These are phyloP conservation scores for Bryconaethiops microstoma DNA, from an alignment of 2,797 vertebrate genomes.

Conservation along the genomic window DNA sequence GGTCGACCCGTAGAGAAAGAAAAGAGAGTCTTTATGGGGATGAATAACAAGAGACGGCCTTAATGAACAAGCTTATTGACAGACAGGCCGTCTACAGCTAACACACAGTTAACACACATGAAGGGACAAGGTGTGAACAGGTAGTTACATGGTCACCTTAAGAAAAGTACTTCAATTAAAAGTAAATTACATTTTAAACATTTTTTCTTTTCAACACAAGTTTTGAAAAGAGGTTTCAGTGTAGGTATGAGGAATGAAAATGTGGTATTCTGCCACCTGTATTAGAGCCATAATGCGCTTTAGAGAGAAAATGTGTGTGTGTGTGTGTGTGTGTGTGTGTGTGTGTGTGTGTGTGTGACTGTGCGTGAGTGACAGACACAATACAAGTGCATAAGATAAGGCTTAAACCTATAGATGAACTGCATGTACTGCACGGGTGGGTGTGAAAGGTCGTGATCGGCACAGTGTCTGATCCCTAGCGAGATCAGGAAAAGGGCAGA, in stretches of 20 bases:
- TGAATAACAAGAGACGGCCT: too few relatives aligned
- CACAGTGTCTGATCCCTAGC: background rate
- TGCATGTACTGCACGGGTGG: background rate
- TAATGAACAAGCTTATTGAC: too few relatives aligned
- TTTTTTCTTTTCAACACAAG: too few relatives aligned
- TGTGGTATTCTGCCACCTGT: background rate
- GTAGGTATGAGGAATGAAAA: background rate
- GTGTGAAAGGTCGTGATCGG: background rate
- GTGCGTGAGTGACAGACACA: background rate
- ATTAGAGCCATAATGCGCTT: too few relatives aligned
- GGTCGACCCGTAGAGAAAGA: too few relatives aligned
- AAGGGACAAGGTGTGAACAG: too few relatives aligned
- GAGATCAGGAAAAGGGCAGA: background rate
- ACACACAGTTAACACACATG: too few relatives aligned
- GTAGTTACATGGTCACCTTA: too few relatives aligned
- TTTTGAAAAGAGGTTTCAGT: background rate
- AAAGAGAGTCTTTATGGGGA: too few relatives aligned
- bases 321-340: background rate
- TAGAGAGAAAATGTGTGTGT: background rate
- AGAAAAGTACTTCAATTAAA: too few relatives aligned
- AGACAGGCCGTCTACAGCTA: too few relatives aligned
- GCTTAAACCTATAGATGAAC: conserved; percentile 7
- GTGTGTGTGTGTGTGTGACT: conserved; percentile 31
- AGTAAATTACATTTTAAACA: too few relatives aligned
- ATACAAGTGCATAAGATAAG: background rate